A percentile compares a stretch with the other conserved stretches of the same genome.
Conservation (phyloP, 1,140 invertebrate genomes). For the Sesamia nonagrioides region DNA sequence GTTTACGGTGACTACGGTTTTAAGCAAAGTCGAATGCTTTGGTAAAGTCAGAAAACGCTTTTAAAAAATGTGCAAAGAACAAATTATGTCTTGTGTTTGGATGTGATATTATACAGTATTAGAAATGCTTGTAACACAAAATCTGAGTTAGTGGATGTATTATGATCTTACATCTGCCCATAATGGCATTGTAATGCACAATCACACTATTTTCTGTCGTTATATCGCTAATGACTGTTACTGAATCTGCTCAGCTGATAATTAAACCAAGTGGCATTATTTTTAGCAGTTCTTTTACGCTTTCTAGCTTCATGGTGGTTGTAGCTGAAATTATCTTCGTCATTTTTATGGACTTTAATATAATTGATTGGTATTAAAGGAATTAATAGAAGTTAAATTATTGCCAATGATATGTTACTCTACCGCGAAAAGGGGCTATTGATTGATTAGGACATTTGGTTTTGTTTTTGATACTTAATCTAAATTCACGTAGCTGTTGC, state of each 20-base stretch:
- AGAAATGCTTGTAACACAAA: slow-evolving; percentile 13
- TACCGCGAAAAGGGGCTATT: no score
- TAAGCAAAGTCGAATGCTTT: background rate
- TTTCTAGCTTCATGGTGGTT: slow-evolving; percentile 1
- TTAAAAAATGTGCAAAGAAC: background rate
- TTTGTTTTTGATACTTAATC: no score
- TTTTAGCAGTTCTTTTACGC: slow-evolving; percentile 20
- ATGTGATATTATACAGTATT: background rate
- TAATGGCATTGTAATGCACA: slow-evolving; percentile 8
- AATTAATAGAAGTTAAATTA: no score
- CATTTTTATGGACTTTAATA: no score
- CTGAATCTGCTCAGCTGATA: background rate
- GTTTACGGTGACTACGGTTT: background rate
- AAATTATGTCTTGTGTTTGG: background rate
- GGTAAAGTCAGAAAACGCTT: background rate
- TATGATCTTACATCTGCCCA: slow-evolving; percentile 2
- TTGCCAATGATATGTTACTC: no score
- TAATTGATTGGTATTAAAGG: no score
- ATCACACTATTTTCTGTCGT: slow-evolving; percentile 21
- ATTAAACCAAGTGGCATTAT: background rate
- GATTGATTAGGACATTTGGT: no score
- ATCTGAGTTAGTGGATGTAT: slow-evolving; percentile 24
- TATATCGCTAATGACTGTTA: slow-evolving; percentile 23
- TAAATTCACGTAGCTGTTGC: no score
- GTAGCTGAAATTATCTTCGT: no score